Conservation (phyloP, 2,888 invertebrate species). For the Pachymerium ferrugineum region DNA sequence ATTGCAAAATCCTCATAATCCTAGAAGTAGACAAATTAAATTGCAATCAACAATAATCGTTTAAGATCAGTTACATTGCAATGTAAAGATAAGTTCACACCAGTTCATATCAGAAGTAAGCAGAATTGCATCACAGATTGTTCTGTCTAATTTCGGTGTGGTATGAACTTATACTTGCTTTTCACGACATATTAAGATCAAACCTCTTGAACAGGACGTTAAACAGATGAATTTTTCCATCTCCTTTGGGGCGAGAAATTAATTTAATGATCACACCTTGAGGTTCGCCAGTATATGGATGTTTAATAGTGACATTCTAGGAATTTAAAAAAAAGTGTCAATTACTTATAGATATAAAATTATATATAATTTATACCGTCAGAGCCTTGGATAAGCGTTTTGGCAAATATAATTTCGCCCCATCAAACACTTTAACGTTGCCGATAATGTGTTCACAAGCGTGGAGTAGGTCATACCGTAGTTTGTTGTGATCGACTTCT, state of each 20-base stretch:
- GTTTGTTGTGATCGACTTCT: background rate
- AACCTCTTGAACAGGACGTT: too few species aligned
- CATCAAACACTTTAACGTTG: slow-evolving; percentile 38
- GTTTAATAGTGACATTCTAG: too few species aligned
- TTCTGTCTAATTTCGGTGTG: too few species aligned
- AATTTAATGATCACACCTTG: too few species aligned
- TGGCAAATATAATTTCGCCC: slow-evolving; percentile 10
- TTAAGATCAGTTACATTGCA: background rate
- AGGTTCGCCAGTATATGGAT: too few species aligned
- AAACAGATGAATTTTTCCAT: too few species aligned
- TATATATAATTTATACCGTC: slow-evolving; percentile 40
- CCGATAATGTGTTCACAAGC: background rate
- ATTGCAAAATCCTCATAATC: slow-evolving; percentile 69
- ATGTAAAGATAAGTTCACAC: background rate
- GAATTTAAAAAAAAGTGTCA: too few species aligned
- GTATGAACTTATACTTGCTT: too few species aligned
- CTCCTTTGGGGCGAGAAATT: too few species aligned
- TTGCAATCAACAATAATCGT: slow-evolving; percentile 53
- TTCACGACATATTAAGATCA: too few species aligned
- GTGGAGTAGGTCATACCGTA: background rate
- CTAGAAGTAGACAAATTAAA: slow-evolving; percentile 71
- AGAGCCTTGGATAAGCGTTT: background rate
- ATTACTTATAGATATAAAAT: too few species aligned
- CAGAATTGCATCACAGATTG: too few species aligned
- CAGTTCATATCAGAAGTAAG: background rate